Evolutionary conservation across 2,113 vertebrate genomes (phyloP).

Genomic region (Mesocricetus auratus): DNA sequence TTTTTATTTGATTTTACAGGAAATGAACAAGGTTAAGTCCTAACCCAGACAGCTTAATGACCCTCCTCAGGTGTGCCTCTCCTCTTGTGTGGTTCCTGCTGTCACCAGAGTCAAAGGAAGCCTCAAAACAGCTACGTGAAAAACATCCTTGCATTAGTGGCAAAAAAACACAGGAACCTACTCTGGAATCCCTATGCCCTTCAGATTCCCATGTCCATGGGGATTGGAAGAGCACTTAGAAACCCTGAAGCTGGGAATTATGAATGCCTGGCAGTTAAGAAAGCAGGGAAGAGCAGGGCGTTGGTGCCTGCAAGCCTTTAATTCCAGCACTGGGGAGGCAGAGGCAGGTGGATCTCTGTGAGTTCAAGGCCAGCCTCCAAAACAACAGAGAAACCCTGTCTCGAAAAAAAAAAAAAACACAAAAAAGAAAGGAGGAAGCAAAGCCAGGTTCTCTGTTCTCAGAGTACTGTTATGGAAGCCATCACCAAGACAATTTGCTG

Average conservation of each 20-base stretch:
- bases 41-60: background rate
- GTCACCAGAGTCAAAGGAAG: background rate
- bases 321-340: no score
- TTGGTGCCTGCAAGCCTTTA: no score
- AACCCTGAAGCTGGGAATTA: background rate
- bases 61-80: fast-evolving
- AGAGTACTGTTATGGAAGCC: background rate
- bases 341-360: no score
- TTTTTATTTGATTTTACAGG: no score
- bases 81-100: background rate
- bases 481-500: background rate
- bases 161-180: background rate
- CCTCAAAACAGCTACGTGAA: background rate
- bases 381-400: no score
- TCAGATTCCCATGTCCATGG: background rate
- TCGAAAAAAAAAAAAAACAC: no score
- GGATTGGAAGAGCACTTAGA: no score
- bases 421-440: no score
- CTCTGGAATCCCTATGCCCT: background rate
- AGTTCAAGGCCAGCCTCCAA: no score
- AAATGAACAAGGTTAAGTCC: background rate
- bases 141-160: background rate
- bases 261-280: background rate
- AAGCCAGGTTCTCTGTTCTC: background rate
- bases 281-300: no score